Evolutionary conservation across 2,888 invertebrate genomes (phyloP), one percentile per base, ranked within the genome.

Genomic region (Acleris laterana): DNA sequence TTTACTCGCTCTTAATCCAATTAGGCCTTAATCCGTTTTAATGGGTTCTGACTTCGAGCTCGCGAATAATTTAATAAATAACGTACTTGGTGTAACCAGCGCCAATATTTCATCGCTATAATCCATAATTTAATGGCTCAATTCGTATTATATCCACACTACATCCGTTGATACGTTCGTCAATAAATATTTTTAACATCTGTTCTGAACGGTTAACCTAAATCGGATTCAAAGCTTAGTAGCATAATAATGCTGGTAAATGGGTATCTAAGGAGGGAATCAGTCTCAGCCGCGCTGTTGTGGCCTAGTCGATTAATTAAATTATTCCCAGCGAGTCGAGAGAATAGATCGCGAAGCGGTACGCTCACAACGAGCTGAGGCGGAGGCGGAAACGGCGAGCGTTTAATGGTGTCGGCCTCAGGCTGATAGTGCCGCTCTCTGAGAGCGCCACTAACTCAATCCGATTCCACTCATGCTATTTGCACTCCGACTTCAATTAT

Each of bases 391-490:
- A 38, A 42, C 52, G 42, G 46, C 46, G 7, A 46, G 49, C 42
- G 42, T 55, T 55, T 68, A 69, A 65, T 66, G 68, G 70, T 68
- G 69, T 63, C 66, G 66, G 67, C 64, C 63, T 68, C 65, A 19
- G 69, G 68, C 74, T 74, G 76, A 74, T 77, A 82, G 78, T 78
- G 82, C 79, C 78, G 80, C 81, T 84, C 84, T 84, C 84, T 87
- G 81, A 82, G 81, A 86, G 84, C 82, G 77, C 83, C 82, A 84
- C 89, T 90, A 90, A 90, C 89, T 89, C 86, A 82, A 90, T 89
- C 87, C 82, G 85, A 88, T 89, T 89, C 88, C 87, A 87, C 88
- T 90, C 81, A 83, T 84, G 84, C 90, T 91, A 91, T 92, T 92
- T 91, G 88, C 90, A 86, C 87, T 87, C 83, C 76, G 79, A 82